phyloP scores from a whole-genome alignment of 2,113 vertebrate genomes.

The Laticauda colubrina region DNA sequence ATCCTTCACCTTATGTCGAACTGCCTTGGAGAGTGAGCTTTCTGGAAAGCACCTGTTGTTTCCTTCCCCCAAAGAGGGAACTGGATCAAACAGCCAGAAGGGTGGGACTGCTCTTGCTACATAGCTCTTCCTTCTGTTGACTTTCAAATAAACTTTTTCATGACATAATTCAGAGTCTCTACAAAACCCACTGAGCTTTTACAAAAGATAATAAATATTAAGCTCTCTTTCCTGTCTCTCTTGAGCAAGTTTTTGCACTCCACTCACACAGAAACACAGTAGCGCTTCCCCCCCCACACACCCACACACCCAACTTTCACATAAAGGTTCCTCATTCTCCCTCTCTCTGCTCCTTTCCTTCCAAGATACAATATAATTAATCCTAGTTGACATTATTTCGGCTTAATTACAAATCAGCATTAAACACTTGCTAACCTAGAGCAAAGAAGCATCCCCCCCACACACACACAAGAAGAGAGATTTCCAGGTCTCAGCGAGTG shows the following conservation, averaged over 20 bases:
- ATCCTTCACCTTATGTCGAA: too few species aligned
- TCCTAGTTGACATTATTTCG: neutral
- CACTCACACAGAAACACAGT: neutral
- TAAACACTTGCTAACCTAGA: neutral
- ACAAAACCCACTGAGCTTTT: neutral
- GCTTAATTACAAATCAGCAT: slow-evolving; percentile 1
- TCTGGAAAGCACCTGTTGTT: neutral
- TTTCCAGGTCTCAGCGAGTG: neutral
- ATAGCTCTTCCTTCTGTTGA: neutral
- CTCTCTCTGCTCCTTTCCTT: neutral
- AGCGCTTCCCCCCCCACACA: rapidly evolving
- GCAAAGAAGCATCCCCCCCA: neutral
- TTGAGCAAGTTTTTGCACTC: neutral
- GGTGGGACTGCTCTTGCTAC: neutral
- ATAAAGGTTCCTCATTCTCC: neutral
- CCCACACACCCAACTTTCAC: neutral
- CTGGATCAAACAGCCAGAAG: neutral
- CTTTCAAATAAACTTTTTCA: neutral
- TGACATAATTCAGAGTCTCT: rapidly evolving
- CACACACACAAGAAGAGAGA: neutral
- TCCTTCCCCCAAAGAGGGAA: neutral
- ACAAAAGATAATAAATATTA: neutral
- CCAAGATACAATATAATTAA: neutral
- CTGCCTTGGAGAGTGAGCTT: too few species aligned
- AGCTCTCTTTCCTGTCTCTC: rapidly evolving